phyloP scores from a whole-genome alignment of 2,888 invertebrate genomes.

The Acutogordius australiensis region DNA sequence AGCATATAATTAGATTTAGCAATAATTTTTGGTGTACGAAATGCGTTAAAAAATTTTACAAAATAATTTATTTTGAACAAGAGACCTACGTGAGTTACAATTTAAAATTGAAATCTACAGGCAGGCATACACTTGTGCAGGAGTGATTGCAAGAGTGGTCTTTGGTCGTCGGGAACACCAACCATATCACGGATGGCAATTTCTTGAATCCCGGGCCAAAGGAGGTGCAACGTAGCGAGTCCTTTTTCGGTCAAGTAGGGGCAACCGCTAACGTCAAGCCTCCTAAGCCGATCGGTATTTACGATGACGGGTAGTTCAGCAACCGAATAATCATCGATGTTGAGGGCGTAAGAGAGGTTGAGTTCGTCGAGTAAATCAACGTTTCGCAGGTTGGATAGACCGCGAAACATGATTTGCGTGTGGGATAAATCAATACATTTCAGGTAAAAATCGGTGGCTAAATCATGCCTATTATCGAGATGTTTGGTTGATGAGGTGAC shows the following conservation, averaged over 20 bases:
- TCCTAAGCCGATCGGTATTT: not conserved
- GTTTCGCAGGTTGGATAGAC: not conserved
- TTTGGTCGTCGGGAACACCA: not conserved
- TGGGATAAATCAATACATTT: not conserved
- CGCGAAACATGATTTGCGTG: not conserved
- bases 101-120: not conserved
- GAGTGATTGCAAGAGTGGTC: not conserved
- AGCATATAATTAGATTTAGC: no score
- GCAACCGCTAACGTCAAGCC: not conserved
- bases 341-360: not conserved
- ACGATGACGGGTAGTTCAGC: not conserved
- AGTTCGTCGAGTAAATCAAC: not conserved
- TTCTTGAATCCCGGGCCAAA: not conserved
- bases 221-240: not conserved
- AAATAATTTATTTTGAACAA: no score
- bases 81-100: no score
- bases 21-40: no score
- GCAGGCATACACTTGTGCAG: not conserved
- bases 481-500: no score
- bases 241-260: not conserved
- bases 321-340: not conserved
- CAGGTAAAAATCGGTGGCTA: not conserved
- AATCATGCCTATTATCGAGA: not conserved
- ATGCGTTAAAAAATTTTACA: no score
- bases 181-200: not conserved